phyloP scores from a whole-genome alignment of 2,888 invertebrate species.

The Meandrusa payeni region DNA sequence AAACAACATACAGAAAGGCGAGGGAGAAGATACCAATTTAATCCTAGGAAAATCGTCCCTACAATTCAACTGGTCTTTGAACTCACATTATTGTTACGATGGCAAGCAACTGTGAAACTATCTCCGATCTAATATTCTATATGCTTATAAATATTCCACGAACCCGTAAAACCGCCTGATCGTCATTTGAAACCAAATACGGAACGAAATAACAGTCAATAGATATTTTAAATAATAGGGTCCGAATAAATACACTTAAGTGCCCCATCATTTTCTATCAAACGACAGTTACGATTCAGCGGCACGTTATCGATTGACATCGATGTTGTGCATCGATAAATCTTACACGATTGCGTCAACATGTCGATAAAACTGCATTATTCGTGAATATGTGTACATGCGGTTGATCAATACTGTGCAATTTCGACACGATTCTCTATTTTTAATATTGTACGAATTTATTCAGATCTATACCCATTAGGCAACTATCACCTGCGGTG shows the following conservation, averaged over 20 bases:
- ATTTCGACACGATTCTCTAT: conserved; percentile 7
- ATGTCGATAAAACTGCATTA: conserved; percentile 15
- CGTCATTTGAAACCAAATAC: conserved; percentile 14
- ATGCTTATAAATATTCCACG: too few relatives aligned
- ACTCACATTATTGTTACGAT: too few relatives aligned
- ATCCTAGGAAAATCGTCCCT: too few relatives aligned
- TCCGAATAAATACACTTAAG: conserved; percentile 18
- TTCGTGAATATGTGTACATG: neutral
- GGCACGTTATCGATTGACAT: conserved; percentile 21
- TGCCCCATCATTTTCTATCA: conserved; percentile 19
- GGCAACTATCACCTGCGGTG: too few relatives aligned
- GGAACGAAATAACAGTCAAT: conserved; percentile 9
- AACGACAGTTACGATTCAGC: conserved; percentile 22
- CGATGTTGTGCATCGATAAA: conserved; percentile 19
- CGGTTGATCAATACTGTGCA: conserved; percentile 1
- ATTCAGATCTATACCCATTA: neutral
- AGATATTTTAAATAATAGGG: conserved; percentile 15
- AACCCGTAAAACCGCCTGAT: neutral
- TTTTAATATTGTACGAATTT: neutral
- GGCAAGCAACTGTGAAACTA: too few relatives aligned
- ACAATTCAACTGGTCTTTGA: too few relatives aligned
- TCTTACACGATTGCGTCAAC: conserved; percentile 19
- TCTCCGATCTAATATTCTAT: too few relatives aligned
- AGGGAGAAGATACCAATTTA: too few relatives aligned
- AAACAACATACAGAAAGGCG: too few relatives aligned